Evolutionary conservation across 2,113 vertebrate species (phyloP).

Genomic region (Siniperca knerii): DNA sequence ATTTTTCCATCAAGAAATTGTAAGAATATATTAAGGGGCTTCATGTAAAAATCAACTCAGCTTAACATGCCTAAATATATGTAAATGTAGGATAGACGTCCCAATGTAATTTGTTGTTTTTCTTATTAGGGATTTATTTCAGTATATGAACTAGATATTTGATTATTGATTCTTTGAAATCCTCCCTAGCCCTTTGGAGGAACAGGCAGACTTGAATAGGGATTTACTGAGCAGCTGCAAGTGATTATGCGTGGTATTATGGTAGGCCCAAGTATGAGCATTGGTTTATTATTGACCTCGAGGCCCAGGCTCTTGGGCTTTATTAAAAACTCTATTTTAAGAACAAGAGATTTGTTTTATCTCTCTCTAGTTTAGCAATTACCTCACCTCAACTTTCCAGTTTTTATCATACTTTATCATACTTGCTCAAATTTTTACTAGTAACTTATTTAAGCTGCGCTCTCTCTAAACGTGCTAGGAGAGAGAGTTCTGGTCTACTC

Average conservation of each 20-base stretch:
- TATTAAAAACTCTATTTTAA: conserved; percentile 72
- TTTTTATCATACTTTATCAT: not conserved
- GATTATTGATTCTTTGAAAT: conserved; percentile 21
- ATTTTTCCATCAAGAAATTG: not conserved
- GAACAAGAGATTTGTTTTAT: conserved; percentile 63
- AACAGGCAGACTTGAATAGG: conserved; percentile 33
- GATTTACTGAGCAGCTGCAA: conserved; percentile 71
- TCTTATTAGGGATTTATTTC: not conserved
- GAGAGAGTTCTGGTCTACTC: too few species aligned
- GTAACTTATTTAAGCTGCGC: too few species aligned
- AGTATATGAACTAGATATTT: not conserved
- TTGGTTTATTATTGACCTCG: conserved; percentile 65
- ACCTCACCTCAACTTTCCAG: conserved; percentile 11
- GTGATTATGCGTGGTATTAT: conserved; percentile 59
- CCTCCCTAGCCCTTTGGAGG: conserved; percentile 19
- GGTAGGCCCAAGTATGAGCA: conserved; percentile 26
- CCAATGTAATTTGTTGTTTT: not conserved
- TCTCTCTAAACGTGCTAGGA: too few species aligned
- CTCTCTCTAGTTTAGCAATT: conserved; percentile 37
- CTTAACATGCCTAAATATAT: not conserved
- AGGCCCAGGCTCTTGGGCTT: conserved; percentile 35
- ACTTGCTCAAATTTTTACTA: too few species aligned
- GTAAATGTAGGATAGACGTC: too few species aligned
- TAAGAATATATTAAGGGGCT: not conserved
- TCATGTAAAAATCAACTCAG: not conserved